Evolutionary conservation across 2,888 invertebrate genomes (phyloP), one percentile per base, ranked within the genome.

Genomic region (Gymnocheta viridis): DNA sequence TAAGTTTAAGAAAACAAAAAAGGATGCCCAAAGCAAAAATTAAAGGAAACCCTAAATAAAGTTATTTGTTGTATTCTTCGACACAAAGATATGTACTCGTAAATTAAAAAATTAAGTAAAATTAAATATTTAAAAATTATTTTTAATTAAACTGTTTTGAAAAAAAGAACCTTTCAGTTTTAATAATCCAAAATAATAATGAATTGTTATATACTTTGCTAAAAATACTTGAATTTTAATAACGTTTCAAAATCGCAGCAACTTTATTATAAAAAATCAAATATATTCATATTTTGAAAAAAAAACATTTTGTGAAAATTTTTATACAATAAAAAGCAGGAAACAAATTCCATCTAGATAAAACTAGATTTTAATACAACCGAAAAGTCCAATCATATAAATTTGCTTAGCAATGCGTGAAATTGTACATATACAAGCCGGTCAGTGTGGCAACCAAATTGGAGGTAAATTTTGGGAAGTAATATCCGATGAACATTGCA

Each of bases 401-500:
- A 47, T 32, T 78, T 54, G 64, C 29, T 14, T 27, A 69, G 69
- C 17, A 93, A 98, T 98, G 98, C 95, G 98, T 93, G 98, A 98
- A 95, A 98, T 98, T 92, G 97, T 98, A 88, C 98, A 98, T 92
- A 95, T 98, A 88, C 98, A 98, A 93, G 96, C 97, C 88, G 98
- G 98, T 88, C 98, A 98, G 93, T 98, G 98, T 93, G 98, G 98
- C 87, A 98, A 98, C 93, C 98, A 98, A 93, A 98, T 98, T 92
- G 98, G 98, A 90, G 97, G 98, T 89, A 98, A 98, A 95, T 97
- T 97, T 94, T 98, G 97, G 98, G 98, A 98, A 94, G 97, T 98
- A 88, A 98, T 98, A 93, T 98, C 98, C 81, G 97, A 98, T 91
- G 98, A 98, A 93, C 98, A 98, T 92, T 97, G 97, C 90, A 98